Conservation (phyloP, 2,113 vertebrate species). For the Plestiodon gilberti region DNA sequence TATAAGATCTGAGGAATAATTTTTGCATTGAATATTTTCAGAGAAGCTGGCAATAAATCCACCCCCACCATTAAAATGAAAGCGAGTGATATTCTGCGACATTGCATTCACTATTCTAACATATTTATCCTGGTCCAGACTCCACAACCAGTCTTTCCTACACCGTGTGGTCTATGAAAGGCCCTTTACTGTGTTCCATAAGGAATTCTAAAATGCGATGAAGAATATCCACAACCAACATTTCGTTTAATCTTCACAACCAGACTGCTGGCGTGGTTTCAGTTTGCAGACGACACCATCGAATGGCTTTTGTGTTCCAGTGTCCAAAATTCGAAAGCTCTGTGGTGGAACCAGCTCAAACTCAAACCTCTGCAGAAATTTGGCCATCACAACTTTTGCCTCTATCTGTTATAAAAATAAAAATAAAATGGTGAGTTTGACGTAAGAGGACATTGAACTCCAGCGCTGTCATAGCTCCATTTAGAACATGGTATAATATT, state of each 20-base stretch:
- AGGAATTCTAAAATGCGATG: not conserved
- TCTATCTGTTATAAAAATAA: slow-evolving; percentile 84
- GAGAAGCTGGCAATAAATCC: too few species aligned
- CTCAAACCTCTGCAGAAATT: slow-evolving; percentile 90
- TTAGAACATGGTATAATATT: too few species aligned
- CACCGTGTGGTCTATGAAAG: not conserved
- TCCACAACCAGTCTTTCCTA: not conserved
- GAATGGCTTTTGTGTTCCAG: slow-evolving; percentile 79
- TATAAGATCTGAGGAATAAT: too few species aligned
- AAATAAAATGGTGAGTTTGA: not conserved
- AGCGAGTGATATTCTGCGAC: too few species aligned
- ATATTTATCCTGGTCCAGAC: not conserved
- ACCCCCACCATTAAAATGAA: too few species aligned
- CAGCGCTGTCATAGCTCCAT: too few species aligned
- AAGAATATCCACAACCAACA: not conserved
- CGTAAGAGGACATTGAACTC: not conserved
- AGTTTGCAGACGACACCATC: slow-evolving; percentile 86
- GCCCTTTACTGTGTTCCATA: not conserved
- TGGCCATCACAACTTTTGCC: slow-evolving; percentile 91
- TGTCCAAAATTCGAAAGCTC: slow-evolving; percentile 82
- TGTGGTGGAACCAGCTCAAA: slow-evolving; percentile 84
- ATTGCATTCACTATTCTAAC: too few species aligned
- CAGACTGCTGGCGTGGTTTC: slow-evolving; percentile 61
- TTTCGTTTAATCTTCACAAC: not conserved
- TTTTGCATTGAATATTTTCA: too few species aligned